These are phyloP conservation scores for Matsumurasca onukii DNA, from an alignment of 1,140 invertebrate species.

Conservation along the genomic window DNA sequence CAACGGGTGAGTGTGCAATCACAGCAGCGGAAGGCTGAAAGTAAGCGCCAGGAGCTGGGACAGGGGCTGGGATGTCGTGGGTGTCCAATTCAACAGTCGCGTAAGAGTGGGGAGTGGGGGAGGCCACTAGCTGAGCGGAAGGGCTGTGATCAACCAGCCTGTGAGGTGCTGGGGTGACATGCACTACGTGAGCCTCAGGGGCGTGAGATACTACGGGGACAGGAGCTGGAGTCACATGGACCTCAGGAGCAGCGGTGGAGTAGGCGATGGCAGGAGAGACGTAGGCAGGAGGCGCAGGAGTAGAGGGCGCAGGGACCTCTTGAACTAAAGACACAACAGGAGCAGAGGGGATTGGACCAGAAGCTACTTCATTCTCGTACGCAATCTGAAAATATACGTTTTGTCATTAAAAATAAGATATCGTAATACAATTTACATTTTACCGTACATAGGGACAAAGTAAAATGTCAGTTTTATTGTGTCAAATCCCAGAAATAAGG, in stretches of 20 bases:
- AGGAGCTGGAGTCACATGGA: neutral
- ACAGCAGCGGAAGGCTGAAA: neutral
- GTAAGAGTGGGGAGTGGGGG: slow-evolving; percentile 10
- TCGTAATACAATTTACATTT: no score
- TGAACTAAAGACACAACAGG: neutral
- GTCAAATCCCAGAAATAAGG: no score
- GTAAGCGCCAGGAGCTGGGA: neutral
- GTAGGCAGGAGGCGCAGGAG: neutral
- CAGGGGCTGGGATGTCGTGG: neutral
- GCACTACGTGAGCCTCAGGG: neutral
- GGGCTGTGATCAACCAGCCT: no score
- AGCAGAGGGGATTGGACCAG: neutral
- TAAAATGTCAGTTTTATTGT: no score
- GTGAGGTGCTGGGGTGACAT: neutral
- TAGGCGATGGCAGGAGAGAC: neutral
- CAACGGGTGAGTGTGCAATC: neutral
- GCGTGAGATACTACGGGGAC: neutral
- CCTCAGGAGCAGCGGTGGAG: slow-evolving; percentile 10
- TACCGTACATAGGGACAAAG: no score
- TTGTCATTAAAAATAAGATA: no score
- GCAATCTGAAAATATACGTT: slow-evolving; percentile 13
- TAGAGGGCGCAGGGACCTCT: slow-evolving; percentile 1
- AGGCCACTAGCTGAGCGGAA: neutral
- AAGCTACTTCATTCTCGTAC: slow-evolving; percentile 6
- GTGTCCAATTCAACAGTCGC: neutral